Evolutionary conservation across 2,888 invertebrate species (phyloP), one percentile per base, ranked within the genome.

Genomic region (Plebejus anna): DNA sequence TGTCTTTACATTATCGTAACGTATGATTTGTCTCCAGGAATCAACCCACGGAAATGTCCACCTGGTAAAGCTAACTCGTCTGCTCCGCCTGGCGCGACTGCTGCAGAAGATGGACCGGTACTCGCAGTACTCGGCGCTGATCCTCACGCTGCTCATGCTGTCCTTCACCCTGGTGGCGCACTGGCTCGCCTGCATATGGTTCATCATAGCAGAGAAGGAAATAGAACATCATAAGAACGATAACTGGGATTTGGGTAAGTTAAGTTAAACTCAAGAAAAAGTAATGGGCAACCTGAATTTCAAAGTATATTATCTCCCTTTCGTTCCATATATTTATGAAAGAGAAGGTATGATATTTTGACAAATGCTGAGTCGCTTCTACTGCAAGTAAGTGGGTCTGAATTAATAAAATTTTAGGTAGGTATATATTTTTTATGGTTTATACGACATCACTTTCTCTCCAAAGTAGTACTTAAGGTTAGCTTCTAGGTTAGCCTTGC

Each of bases 111-210:
- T 99, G 96, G 99, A 99, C 92, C 96, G 98, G 85, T 99, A 98
- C 91, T 98, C 98, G 11, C 98, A 99, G 90, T 98, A 99, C 92
- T 98, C 98, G 80, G 98, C 98, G 77, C 96, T 99, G 91, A 98
- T 99, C 84, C 95, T 99, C 81, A 98, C 98, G 13, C 95, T 99
- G 79, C 94, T 99, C 83, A 98, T 99, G 98, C 95, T 98, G 77
- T 98, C 97, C 83, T 99, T 99, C 92, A 97, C 98, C 70, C 94
- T 99, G 82, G 96, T 98, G 76, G 98, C 99, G 3, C 99, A 99
- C 90, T 99, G 99, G 99, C 94, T 99, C 79, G 99, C 99, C 16
- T 99, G 99, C 90, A 96, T 99, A 83, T 99, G 99, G 99, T 99
- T 97, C 91, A 97, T 98, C 82, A 98, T 99, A 83, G 99, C 98